These are phyloP conservation scores for Siniperca scherzeri DNA, from an alignment of 2,797 vertebrate genomes.

Conservation along the genomic window DNA sequence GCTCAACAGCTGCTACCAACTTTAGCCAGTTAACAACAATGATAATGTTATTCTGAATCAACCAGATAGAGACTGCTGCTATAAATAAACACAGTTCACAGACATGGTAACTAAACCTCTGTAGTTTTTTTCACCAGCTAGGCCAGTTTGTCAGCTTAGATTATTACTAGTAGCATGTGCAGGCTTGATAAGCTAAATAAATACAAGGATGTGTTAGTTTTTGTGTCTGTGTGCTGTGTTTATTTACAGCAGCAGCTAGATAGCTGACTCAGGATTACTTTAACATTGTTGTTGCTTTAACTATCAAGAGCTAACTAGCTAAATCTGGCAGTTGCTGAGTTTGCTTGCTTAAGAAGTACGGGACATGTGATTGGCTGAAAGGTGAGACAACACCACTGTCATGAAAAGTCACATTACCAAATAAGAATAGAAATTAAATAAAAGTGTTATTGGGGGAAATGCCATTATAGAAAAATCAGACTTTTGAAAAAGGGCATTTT, in stretches of 20 bases:
- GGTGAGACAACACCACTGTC: not conserved
- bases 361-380: not conserved
- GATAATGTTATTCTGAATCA: not conserved
- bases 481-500: not conserved
- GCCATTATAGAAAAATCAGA: too few species aligned
- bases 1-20: not conserved
- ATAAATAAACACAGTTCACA: too few species aligned
- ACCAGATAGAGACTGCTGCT: too few species aligned
- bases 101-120: too few species aligned
- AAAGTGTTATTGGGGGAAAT: not conserved
- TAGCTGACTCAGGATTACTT: not conserved
- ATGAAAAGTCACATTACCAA: not conserved
- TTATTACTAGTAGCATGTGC: not conserved
- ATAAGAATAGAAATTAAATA: not conserved
- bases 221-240: not conserved
- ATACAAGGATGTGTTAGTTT: not conserved
- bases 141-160: not conserved
- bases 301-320: not conserved
- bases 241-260: not conserved
- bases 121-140: not conserved
- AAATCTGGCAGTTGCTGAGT: not conserved
- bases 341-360: not conserved
- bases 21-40: not conserved
- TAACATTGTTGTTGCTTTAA: not conserved
- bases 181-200: not conserved